Conservation (phyloP, 2,113 vertebrate genomes). For the Pipa parva region DNA sequence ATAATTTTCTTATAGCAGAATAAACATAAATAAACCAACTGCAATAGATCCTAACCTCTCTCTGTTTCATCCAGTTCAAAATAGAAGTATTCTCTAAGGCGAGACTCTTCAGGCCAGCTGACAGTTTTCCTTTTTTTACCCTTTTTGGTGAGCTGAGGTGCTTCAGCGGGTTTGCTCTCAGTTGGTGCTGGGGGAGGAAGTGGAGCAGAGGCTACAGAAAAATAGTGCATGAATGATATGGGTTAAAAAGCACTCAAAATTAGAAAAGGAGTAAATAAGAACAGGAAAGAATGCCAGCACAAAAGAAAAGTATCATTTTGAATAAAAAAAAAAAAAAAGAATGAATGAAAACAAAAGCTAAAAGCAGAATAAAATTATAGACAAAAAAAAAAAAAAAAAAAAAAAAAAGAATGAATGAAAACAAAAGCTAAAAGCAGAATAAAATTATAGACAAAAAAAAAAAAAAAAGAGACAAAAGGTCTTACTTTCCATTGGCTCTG, state of each 20-base stretch:
- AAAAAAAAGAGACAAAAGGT: neutral
- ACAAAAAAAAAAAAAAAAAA: too few relatives aligned
- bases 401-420: too few relatives aligned
- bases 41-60: conserved; percentile 70
- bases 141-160: conserved; percentile 69
- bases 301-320: too few relatives aligned
- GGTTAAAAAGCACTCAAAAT: too few relatives aligned
- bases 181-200: conserved; percentile 59
- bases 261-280: too few relatives aligned
- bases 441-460: neutral
- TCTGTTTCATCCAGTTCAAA: conserved; percentile 93
- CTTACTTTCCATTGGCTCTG: conserved; percentile 77
- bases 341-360: too few relatives aligned
- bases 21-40: too few relatives aligned
- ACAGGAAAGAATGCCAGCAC: neutral
- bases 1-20: too few relatives aligned
- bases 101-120: conserved; percentile 86
- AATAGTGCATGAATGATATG: neutral
- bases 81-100: conserved; percentile 87
- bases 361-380: too few relatives aligned
- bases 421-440: neutral
- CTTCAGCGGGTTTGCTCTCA: conserved; percentile 47
- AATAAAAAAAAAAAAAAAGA: too few relatives aligned
- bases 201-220: conserved; percentile 63
- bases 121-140: conserved; percentile 90